Evolutionary conservation across 2,113 vertebrate species (phyloP).

Genomic region (Chionodraco myersi): DNA sequence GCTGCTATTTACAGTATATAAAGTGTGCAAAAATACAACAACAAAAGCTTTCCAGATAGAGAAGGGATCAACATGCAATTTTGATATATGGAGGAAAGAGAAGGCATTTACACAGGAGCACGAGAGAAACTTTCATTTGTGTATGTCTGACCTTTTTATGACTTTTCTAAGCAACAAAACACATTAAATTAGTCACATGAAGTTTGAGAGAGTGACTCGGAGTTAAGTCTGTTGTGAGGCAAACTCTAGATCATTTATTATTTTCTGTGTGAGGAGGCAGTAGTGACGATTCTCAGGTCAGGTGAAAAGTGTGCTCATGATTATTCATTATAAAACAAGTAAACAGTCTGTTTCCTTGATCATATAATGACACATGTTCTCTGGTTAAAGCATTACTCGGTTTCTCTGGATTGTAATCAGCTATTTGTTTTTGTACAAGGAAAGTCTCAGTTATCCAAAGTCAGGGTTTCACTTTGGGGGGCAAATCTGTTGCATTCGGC

Average conservation of each 20-base stretch:
- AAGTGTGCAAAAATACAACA: constrained; percentile 42
- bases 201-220: not conserved
- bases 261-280: constrained; percentile 10
- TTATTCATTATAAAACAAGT: constrained; percentile 4
- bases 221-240: not conserved
- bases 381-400: constrained; percentile 15
- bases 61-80: constrained; percentile 36
- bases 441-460: constrained; percentile 1
- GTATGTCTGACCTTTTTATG: not conserved
- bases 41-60: constrained; percentile 20
- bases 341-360: not conserved
- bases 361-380: constrained; percentile 5
- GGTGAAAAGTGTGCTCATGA: constrained; percentile 1
- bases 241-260: not conserved
- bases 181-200: not conserved
- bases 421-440: not conserved
- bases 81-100: not conserved
- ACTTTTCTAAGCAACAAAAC: not conserved
- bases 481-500: constrained; percentile 2
- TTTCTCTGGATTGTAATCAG: constrained; percentile 37
- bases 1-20: constrained; percentile 35
- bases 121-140: not conserved
- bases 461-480: not conserved
- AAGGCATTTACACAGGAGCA: not conserved
- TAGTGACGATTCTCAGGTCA: constrained; percentile 23